A percentile compares a stretch with the other conserved stretches of the same genome.
Conservation (phyloP, 2,113 vertebrate genomes). For the Bucco capensis region DNA sequence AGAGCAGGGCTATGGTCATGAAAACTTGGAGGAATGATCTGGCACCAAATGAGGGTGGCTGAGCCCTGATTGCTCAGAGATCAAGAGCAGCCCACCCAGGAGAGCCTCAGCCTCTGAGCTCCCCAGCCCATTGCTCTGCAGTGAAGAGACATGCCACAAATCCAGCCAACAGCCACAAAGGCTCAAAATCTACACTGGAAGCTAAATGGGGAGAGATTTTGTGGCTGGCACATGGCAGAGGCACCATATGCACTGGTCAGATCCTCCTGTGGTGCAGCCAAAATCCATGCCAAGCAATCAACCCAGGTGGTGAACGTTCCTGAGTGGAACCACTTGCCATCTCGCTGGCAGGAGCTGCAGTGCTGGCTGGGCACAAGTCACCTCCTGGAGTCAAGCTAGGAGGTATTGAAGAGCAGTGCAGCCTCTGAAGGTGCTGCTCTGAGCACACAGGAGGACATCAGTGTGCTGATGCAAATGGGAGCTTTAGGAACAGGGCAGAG, state of each 20-base stretch:
- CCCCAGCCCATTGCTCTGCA: not conserved
- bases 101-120: not conserved
- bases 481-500: not conserved
- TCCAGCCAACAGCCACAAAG: not conserved
- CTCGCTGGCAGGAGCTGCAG: not conserved
- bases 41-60: not conserved
- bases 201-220: not conserved
- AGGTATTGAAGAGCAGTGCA: fast-evolving
- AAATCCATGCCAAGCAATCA: not conserved
- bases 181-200: not conserved
- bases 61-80: not conserved
- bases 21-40: not conserved
- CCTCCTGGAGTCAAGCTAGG: not conserved
- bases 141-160: not conserved
- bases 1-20: not conserved
- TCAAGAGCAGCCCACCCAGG: not conserved
- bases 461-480: not conserved
- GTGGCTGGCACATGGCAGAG: not conserved
- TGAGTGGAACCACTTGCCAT: not conserved
- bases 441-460: not conserved
- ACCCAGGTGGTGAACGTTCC: not conserved
- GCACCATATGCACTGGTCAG: not conserved
- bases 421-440: not conserved
- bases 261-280: not conserved
- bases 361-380: not conserved